Base-by-base conservation (phyloP, 92 coral and sea anemone genomes). In the Epizoanthus stellaris region DNA sequence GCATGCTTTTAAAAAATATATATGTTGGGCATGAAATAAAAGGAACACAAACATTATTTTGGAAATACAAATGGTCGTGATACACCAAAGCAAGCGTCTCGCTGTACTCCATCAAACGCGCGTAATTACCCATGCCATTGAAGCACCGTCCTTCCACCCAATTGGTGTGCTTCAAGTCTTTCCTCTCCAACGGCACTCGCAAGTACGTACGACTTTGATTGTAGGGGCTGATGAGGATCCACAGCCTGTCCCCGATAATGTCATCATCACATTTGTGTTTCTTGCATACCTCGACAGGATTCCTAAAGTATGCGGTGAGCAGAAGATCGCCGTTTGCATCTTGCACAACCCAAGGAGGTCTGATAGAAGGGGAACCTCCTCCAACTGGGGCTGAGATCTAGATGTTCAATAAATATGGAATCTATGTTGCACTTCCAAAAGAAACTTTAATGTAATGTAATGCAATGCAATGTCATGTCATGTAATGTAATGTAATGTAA, bases 111-210 rank as follows among this genome's bases (percentile, higher is more conserved):
- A 16, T 23, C 13, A 14, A 0, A 25, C 43, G 7, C 16, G 12
- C 36, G 17, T 23, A 23, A 77, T 49, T 49, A 87, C 90, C 90
- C 90, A 87, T 87, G 15, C 56, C 39, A 13, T 15, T 6, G 45
- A 87, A 87, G 59, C 90, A 87, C 49, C 11, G 15, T 61, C 90
- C 90, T 56, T 80, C 70, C 53, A 87, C 86, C 90, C 90, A 87
- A 20, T 87, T 49, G 2, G 83, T 79, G 52, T 42, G 71, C 6
- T 62, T 45, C 64, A 87, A 59, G 15, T 42, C 76, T 66, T 43
- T 80, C 58, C 77, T 67, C 4, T 80, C 69, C 61, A 54, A 43
- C 36, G 86, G 90, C 3, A 87, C 67, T 63, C 38, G 70, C 47
- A 62, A 12, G 36, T 61, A 69, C 38, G 58, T 54, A 59, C 80